Evolutionary conservation across 1,140 invertebrate species (phyloP), one percentile per base, ranked within the genome.

Genomic region (Drosophila azteca): DNA sequence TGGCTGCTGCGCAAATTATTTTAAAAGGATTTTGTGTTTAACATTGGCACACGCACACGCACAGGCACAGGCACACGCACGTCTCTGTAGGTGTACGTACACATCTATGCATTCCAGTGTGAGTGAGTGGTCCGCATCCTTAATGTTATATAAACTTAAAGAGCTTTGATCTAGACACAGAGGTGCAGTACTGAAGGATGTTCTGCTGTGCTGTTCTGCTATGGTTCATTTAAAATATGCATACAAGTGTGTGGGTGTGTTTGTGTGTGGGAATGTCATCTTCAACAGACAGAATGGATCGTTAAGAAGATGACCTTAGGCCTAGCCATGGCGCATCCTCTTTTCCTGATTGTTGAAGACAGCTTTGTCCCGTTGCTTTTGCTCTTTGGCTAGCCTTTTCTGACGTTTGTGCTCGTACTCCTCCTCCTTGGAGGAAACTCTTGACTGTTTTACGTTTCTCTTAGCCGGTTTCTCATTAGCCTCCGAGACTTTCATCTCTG

Each of bases 1-100:
- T 53, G 13, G 45, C 53, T 63, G 43, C 61, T 61, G 65, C 43
- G 66, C 64, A 85, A 85, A 82, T 85, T 87, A 82, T 87, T 88
- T 87, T 87, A 87, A 88, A 87, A 82, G 82, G 78, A 87, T 87
- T 87, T 79, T 75, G 49, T 65, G 66, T 73, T 81, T 46, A 79
- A 59, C 79, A 79, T 61, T 59, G 46, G 15, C 55, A 54, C 46
- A 58, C 43, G 55, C 26, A 58, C 41, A 51, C 17, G 17, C 17
- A 20, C 17, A 1, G n/a, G n/a, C n/a, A n/a, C n/a, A n/a, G n/a
- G n/a, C n/a, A n/a, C n/a, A n/a, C n/a, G n/a, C 22, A 7, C 26
- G 29, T 35, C 20, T 31, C 63, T 43, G 44, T 31, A 35, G 35
- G 50, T 55, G 44, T 31, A 29, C 9, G 0, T 9, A 24, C 17